These are phyloP conservation scores for Synanceia verrucosa DNA, from an alignment of 2,797 vertebrate species.

Conservation along the genomic window DNA sequence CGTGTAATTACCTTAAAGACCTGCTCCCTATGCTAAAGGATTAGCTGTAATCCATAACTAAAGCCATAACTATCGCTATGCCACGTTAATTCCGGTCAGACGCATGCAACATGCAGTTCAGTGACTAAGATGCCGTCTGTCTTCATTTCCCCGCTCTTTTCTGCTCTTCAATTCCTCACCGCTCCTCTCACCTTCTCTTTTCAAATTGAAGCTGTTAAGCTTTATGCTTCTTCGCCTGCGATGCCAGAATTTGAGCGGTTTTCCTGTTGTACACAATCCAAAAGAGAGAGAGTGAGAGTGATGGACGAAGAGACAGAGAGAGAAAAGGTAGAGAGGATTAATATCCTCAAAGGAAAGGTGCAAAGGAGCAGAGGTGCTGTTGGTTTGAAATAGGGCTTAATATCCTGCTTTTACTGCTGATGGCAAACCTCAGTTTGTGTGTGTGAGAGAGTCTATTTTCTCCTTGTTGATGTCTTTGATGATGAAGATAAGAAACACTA, in stretches of 20 bases:
- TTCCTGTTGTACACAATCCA: conserved; percentile 46
- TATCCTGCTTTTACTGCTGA: conserved; percentile 73
- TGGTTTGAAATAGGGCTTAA: conserved; percentile 76
- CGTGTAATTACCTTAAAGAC: conserved; percentile 80
- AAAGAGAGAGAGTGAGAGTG: conserved; percentile 27
- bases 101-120: conserved; percentile 44
- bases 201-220: conserved; percentile 54
- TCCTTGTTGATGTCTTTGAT: conserved; percentile 44
- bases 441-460: conserved; percentile 6
- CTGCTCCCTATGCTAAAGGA: conserved; percentile 75
- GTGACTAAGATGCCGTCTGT: conserved; percentile 27
- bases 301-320: conserved; percentile 5
- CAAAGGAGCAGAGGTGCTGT: conserved; percentile 65
- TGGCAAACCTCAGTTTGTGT: conserved; percentile 38
- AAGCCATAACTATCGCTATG: conserved; percentile 74
- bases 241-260: conserved; percentile 49
- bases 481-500: conserved; percentile 39
- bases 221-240: conserved; percentile 42
- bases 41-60: conserved; percentile 79
- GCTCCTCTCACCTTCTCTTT: conserved; percentile 36
- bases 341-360: conserved; percentile 66
- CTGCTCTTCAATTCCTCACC: conserved; percentile 19
- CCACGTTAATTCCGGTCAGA: conserved; percentile 70
- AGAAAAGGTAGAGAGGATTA: conserved; percentile 55
- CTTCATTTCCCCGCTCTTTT: conserved; percentile 36